These are phyloP conservation scores for Dryas iulia DNA, from an alignment of 1,140 invertebrate species.

Conservation along the genomic window DNA sequence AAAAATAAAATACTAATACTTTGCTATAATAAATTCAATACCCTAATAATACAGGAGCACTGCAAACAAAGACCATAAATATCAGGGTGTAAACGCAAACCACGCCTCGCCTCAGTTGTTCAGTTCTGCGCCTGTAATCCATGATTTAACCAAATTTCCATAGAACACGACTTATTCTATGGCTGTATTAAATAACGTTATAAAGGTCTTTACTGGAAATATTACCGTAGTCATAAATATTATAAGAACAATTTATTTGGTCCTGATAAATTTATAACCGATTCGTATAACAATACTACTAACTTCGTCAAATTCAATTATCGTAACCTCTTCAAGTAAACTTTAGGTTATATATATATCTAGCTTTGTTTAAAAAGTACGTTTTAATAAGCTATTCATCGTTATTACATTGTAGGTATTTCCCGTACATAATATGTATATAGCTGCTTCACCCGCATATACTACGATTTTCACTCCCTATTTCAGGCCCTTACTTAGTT, in stretches of 20 bases:
- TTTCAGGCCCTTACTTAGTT: no score
- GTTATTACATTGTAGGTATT: no score
- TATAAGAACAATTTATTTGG: background rate
- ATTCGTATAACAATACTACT: no score
- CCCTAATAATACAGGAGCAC: conserved; percentile 11
- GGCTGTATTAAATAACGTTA: background rate
- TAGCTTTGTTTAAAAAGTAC: no score
- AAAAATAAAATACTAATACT: background rate
- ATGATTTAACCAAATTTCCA: background rate
- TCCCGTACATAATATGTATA: no score
- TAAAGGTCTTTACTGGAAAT: background rate
- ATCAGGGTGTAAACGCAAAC: conserved; percentile 22
- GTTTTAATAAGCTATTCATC: no score
- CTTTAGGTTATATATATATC: no score
- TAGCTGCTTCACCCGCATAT: no score
- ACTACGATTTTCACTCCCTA: no score
- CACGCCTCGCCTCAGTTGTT: conserved; percentile 5
- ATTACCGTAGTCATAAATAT: background rate
- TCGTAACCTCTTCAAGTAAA: no score
- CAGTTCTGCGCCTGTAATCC: background rate
- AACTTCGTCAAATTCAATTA: no score
- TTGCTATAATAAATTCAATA: conserved; percentile 14
- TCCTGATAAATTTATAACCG: no score
- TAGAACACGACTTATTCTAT: background rate
- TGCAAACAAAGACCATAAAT: conserved; percentile 29